Conservation (phyloP, 2,797 vertebrate genomes). For the Furcifer pardalis region DNA sequence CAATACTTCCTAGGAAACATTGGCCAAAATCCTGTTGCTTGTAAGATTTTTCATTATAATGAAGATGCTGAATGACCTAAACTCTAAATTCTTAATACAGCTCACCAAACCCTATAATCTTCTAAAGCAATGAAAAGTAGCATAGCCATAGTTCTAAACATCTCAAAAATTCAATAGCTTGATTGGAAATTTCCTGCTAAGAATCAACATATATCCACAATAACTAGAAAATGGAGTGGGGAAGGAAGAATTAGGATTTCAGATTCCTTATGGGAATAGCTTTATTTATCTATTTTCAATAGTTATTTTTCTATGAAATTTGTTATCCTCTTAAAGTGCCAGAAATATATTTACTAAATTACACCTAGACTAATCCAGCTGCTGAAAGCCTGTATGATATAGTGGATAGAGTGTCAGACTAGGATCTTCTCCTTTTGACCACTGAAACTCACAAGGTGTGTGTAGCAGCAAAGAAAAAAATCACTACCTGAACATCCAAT, state of each 20-base stretch:
- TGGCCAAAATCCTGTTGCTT: no score
- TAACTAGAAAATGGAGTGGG: neutral
- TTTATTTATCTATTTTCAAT: no score
- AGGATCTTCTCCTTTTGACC: no score
- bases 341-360: neutral
- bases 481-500: no score
- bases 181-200: neutral
- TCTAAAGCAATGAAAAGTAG: neutral
- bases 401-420: no score
- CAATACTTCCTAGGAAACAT: no score
- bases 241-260: neutral
- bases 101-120: neutral
- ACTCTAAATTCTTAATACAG: neutral
- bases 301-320: neutral
- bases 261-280: neutral
- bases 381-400: neutral
- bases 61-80: neutral
- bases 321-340: neutral
- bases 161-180: neutral
- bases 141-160: neutral
- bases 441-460: no score
- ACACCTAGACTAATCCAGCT: neutral
- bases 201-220: neutral
- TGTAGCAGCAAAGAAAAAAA: no score
- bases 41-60: neutral